Base-by-base conservation (phyloP, 2,888 invertebrate species). In the Nowickia ferox region DNA sequence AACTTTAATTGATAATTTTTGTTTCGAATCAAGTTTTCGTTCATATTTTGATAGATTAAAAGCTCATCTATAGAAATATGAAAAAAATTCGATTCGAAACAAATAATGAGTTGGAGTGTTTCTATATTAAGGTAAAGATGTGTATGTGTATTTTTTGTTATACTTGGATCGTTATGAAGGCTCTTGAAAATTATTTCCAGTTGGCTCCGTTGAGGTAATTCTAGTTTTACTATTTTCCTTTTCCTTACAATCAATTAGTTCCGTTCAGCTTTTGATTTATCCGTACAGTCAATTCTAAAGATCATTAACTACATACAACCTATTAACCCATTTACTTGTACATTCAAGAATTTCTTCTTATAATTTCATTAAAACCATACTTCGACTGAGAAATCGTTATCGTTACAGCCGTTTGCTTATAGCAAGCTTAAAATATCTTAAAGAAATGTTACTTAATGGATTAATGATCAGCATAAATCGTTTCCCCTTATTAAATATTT, bases 241-340 rank as follows among this genome's bases (percentile, higher is more conserved):
- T 79, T 55, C 19, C 38, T 59, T 51, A 68, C 11, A 59, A 75
- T 42, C 68, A 53, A 81, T 81, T 81, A 69, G 81, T 81, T 79
- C 63, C 79, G 71, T 17, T 72, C 55, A 79, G 44, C n/a, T 17
- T 53, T 74, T 74, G 38, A 61, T 51, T 38, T 75, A 9, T 30
- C 30, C 30, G 30, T 38, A 44, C 17, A 61, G 61, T 66, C 59
- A 59, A 51, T 66, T 51, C 15, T 10, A 68, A 74, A 30, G 38
- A 68, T 75, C 74, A 59, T 81, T 81, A 75, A 75, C 30, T 42
- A 19, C 51, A 86, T 42, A 19, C 51, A 86, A 86, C 46, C 78
- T 42, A 75, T 82, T 86, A 79, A 80, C 86, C 86, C 66, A 83
- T 80, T 76, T 83, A 4, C 30, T 30, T 30, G 30, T 30, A 6